phyloP scores from a whole-genome alignment of 2,888 invertebrate species.

The Matsumyia berberina region DNA sequence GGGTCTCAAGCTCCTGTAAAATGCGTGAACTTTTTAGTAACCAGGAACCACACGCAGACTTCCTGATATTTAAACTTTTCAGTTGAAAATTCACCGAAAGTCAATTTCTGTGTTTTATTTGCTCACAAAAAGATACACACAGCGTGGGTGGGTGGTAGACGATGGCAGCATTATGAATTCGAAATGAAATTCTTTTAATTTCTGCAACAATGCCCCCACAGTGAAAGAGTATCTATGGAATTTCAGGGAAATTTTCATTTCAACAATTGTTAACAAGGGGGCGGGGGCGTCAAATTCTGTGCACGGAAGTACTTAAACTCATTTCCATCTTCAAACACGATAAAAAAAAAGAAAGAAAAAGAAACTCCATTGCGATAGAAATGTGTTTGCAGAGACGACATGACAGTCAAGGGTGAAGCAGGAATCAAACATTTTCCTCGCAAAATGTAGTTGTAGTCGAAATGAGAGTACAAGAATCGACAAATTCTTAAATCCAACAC shows the following conservation, averaged over 20 bases:
- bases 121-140: neutral
- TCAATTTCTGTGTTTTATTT: conserved; percentile 6
- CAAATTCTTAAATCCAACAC: conserved; percentile 19
- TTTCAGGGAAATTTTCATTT: conserved; percentile 30
- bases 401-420: neutral
- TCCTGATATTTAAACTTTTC: conserved; percentile 9
- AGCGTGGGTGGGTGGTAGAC: neutral
- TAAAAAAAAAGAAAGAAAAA: too few species aligned
- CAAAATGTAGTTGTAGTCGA: conserved; percentile 1
- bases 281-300: neutral
- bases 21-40: too few species aligned
- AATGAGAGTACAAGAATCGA: neutral
- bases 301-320: conserved; percentile 22
- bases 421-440: conserved; percentile 30
- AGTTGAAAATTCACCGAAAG: conserved; percentile 5
- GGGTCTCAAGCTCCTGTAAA: too few species aligned
- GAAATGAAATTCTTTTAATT: conserved; percentile 34
- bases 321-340: conserved; percentile 59
- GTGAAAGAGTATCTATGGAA: neutral
- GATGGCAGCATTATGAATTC: conserved; percentile 31
- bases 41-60: neutral
- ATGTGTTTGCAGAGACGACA: neutral
- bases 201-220: conserved; percentile 22
- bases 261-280: conserved; percentile 9
- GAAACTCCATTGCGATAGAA: conserved; percentile 23